Evolutionary conservation across 2,797 vertebrate species (phyloP).

Genomic region (Myotis findleyi): DNA sequence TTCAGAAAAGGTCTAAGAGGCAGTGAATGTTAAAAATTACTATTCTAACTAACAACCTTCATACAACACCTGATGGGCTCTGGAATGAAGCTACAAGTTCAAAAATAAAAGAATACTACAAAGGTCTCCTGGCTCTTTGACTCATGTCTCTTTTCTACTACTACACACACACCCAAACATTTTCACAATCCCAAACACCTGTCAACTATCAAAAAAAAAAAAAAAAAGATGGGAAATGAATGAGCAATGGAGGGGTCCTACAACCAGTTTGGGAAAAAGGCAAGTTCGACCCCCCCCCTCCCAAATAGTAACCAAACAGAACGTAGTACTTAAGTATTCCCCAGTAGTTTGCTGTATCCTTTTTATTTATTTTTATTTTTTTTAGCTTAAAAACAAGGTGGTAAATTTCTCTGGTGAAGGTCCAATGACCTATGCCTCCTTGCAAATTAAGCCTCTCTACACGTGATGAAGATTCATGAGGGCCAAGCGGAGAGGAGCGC

Average conservation of each 20-base stretch:
- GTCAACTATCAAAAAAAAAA: neutral
- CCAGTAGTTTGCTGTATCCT: neutral
- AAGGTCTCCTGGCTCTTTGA: constrained; percentile 30
- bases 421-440: neutral
- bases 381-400: constrained; percentile 31
- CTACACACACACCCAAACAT: constrained; percentile 20
- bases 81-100: neutral
- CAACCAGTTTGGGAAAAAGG: neutral
- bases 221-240: constrained; percentile 16
- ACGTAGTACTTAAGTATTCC: neutral
- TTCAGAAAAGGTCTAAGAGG: neutral
- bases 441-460: constrained; percentile 3
- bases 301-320: constrained; percentile 32
- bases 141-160: neutral
- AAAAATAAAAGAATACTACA: neutral
- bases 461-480: neutral
- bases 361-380: neutral
- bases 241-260: neutral
- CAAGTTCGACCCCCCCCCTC: neutral
- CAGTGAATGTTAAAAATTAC: neutral
- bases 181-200: constrained; percentile 47
- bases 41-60: neutral
- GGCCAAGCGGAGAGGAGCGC: neutral
- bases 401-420: neutral
- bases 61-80: neutral